phyloP scores from a whole-genome alignment of 2,797 vertebrate species.

The Thaleichthys pacificus region DNA sequence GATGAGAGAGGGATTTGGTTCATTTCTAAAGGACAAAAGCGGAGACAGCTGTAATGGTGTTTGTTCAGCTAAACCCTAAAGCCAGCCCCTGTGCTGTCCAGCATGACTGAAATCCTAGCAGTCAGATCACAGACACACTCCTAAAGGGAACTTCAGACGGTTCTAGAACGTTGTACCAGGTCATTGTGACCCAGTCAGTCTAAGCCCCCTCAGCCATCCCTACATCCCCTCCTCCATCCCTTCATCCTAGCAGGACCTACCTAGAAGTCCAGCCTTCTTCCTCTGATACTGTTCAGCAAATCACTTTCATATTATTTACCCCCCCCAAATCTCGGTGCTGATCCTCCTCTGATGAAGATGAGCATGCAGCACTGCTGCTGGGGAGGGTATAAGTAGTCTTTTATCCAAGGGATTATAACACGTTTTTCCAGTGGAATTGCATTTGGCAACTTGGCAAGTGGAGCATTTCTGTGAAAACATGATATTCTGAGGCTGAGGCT shows the following conservation, averaged over 20 bases:
- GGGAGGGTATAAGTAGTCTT: conserved; percentile 41
- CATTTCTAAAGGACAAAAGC: no score
- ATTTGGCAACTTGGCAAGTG: conserved; percentile 31
- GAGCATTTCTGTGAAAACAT: conserved; percentile 22
- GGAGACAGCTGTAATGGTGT: no score
- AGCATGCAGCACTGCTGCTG: conserved; percentile 9
- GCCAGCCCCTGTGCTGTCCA: no score
- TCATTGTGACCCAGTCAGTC: no score
- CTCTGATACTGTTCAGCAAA: conserved; percentile 28
- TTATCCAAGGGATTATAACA: conserved; percentile 41
- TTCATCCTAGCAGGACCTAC: conserved; percentile 9
- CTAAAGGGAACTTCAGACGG: neutral
- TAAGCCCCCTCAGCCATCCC: no score
- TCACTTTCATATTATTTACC: conserved; percentile 14
- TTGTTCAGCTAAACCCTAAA: no score
- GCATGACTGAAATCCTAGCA: no score
- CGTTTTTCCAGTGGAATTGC: conserved; percentile 32
- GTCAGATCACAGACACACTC: no score
- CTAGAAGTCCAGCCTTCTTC: conserved; percentile 17
- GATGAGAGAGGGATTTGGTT: no score
- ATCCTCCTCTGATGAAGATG: conserved; percentile 30
- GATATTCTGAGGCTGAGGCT: neutral
- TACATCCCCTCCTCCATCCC: neutral
- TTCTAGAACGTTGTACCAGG: no score
- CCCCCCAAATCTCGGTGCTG: conserved; percentile 37